Evolutionary conservation across 1,140 invertebrate species (phyloP), one percentile per base, ranked within the genome.

Genomic region (Xylocopa sonorina): DNA sequence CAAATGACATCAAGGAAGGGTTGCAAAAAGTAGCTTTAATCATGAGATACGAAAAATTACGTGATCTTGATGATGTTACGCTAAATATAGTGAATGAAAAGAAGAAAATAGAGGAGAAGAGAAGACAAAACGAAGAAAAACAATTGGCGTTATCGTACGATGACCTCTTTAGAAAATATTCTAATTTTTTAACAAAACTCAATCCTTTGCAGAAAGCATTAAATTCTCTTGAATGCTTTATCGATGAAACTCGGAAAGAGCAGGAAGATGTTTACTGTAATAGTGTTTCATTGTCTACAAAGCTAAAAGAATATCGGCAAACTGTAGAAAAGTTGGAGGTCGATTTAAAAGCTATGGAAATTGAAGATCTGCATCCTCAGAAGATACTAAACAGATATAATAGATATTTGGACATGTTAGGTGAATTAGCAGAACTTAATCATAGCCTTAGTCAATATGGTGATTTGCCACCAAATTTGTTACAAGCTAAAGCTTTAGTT

Each of bases 391-490:
- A 87, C 53, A 92, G 91, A 66, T 89, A 88, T 48, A 82, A 88
- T 16, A 10, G 64, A 0, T 89, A 86, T 57, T 67, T 90, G 38
- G 80, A 90, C 41, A 83, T 86, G 58, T 67, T 62, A 7, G 87
- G 78, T 12, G 83, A 89, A 80, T 77, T 91, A 7, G 69, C 69
- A 27, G 50, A 89, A 66, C 34, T 93, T 16, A 84, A 92, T 58
- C 75, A 88, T 41, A 68, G 55, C 2, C 71, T 92, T 34, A 79
- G 67, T 62, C 71, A 85, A 34, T 93, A 92, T 66, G 64, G 58
- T 10, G 89, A 91, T 71, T 85, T 93, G 24, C 90, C 91, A 48
- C 87, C 90, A 29, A 90, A 92, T 83, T 88, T 92, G 34, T 68
- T 91, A 41, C 84, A 89, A 77, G 91, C 92, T 48, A 91, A 89